Percentiles rank a stretch among this genome's conserved stretches.
phyloP scores from a whole-genome alignment of 2,888 invertebrate species.

The Meteorus colon region DNA sequence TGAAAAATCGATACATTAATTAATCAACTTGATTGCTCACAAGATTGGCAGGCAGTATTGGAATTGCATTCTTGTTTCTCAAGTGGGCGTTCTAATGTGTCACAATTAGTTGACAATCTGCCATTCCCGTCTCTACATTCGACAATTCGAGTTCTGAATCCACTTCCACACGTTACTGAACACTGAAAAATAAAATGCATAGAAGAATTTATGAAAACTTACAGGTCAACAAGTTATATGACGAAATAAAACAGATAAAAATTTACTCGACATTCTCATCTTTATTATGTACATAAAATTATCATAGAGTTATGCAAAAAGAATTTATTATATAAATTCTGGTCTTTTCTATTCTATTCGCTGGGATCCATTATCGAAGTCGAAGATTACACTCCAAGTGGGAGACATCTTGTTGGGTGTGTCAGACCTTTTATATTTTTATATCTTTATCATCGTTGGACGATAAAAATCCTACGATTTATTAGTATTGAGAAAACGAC shows the following conservation, averaged over 20 bases:
- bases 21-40: slow-evolving; percentile 58
- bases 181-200: slow-evolving; percentile 78
- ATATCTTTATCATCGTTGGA: not conserved
- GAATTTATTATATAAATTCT: not conserved
- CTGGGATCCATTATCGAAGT: not conserved
- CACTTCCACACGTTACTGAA: slow-evolving; percentile 94
- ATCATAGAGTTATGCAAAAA: not conserved
- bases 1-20: slow-evolving; percentile 7
- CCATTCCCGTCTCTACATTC: slow-evolving; percentile 81
- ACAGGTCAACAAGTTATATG: not conserved
- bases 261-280: not conserved
- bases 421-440: not conserved
- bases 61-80: slow-evolving; percentile 84
- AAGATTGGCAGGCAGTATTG: slow-evolving; percentile 80
- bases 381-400: not conserved
- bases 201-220: not conserved
- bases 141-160: slow-evolving; percentile 86
- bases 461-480: not conserved
- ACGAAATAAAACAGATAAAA: not conserved
- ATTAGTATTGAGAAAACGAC: slow-evolving; percentile 33
- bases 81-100: slow-evolving; percentile 80
- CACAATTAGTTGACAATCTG: slow-evolving; percentile 76
- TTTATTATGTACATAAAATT: too few species aligned
- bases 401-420: not conserved
- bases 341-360: not conserved